These are phyloP conservation scores for Drosophila siamana DNA, from an alignment of 2,888 invertebrate genomes.

Conservation along the genomic window DNA sequence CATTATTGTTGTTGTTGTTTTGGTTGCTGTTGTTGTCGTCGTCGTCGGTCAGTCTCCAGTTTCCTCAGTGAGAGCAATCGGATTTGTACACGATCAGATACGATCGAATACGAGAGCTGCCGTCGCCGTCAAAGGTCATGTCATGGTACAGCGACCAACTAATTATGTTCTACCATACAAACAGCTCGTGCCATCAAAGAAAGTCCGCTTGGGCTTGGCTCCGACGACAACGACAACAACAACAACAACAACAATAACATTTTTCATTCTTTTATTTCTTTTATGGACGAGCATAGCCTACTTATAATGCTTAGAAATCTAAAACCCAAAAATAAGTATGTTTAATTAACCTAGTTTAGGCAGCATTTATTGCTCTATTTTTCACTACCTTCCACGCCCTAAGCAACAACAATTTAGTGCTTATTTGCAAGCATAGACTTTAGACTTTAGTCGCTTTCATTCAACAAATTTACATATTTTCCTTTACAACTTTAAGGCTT, in stretches of 20 bases:
- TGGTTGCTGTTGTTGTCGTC: constrained; percentile 32
- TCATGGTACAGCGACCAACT: constrained; percentile 78
- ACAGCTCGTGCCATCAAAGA: constrained; percentile 64
- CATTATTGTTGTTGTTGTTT: constrained; percentile 51
- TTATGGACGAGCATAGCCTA: constrained; percentile 6
- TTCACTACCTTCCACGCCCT: constrained; percentile 10
- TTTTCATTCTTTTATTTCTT: constrained; percentile 8
- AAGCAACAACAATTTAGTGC: background rate
- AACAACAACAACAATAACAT: constrained; percentile 27
- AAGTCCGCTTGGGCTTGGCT: constrained; percentile 55
- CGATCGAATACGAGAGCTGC: constrained; percentile 6
- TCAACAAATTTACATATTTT: no score
- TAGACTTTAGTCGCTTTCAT: background rate
- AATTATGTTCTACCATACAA: constrained; percentile 59
- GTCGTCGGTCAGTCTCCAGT: constrained; percentile 45
- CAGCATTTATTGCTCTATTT: constrained; percentile 24
- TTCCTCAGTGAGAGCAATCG: constrained; percentile 16
- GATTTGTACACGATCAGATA: constrained; percentile 18
- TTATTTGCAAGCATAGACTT: background rate
- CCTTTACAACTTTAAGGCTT: no score
- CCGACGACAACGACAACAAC: constrained; percentile 17
- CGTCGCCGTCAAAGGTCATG: constrained; percentile 66
- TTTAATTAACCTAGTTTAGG: constrained; percentile 32
- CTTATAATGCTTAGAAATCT: constrained; percentile 27
- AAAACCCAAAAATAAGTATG: constrained; percentile 15